Evolutionary conservation across 2,797 vertebrate genomes (phyloP).

Genomic region (Xiphorhynchus erythropygius): DNA sequence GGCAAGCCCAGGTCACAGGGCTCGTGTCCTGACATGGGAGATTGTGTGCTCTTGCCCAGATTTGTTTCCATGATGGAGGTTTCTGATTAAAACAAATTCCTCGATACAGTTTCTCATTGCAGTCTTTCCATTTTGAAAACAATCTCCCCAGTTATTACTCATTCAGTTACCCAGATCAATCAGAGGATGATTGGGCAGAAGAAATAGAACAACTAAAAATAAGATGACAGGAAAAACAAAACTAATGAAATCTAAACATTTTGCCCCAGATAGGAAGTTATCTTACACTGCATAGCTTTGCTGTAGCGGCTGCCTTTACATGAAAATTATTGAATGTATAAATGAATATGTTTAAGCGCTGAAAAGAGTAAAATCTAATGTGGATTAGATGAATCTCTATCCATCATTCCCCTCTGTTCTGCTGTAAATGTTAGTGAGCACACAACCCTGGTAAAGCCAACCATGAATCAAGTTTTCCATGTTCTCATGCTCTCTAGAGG

Average conservation of each 20-base stretch:
- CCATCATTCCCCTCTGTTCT: neutral
- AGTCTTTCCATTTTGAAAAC: neutral
- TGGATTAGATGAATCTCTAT: neutral
- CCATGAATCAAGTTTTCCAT: neutral
- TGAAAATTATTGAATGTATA: neutral
- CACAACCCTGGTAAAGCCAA: neutral
- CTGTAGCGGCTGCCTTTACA: neutral
- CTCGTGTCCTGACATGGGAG: neutral
- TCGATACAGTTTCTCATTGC: neutral
- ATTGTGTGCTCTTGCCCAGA: neutral
- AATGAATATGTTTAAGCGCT: neutral
- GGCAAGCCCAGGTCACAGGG: neutral
- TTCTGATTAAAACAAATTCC: constrained; percentile 23
- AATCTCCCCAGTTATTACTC: neutral
- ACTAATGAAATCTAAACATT: neutral
- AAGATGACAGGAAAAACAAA: neutral
- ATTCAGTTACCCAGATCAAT: neutral
- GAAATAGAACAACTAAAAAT: constrained; percentile 31
- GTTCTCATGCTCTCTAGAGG: neutral
- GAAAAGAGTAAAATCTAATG: neutral
- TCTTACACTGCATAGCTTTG: neutral
- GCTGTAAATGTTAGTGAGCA: neutral
- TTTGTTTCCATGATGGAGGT: neutral
- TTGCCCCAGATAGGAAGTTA: neutral
- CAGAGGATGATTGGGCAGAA: neutral